Base-by-base conservation (phyloP, 2,888 invertebrate species). In the Monochamus alternatus region DNA sequence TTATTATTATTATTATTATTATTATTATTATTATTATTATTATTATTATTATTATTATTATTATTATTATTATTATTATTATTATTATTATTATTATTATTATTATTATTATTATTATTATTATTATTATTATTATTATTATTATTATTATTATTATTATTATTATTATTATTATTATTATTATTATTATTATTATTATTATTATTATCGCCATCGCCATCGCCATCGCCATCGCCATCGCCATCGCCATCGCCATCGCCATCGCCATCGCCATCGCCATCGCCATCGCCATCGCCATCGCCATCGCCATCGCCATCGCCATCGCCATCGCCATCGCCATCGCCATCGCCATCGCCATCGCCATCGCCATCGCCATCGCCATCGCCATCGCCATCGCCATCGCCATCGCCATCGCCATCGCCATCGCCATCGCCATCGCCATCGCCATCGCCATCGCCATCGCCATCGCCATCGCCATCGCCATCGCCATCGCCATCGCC, bases 151-250 rank as follows among this genome's bases (percentile, higher is more conserved):
- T n/a, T n/a, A n/a, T n/a, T n/a, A n/a, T n/a, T n/a, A n/a, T n/a
- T n/a, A n/a, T n/a, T n/a, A n/a, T n/a, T n/a, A n/a, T n/a, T n/a
- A n/a, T n/a, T n/a, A n/a, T n/a, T n/a, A n/a, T n/a, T n/a, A n/a
- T n/a, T n/a, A n/a, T n/a, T n/a, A n/a, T n/a, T n/a, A n/a, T n/a
- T n/a, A n/a, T n/a, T n/a, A n/a, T n/a, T n/a, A n/a, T n/a, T n/a
- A n/a, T n/a, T n/a, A n/a, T n/a, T n/a, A n/a, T n/a, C n/a, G n/a
- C 55, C 55, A 55, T 55, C 55, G 7, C 55, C 55, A 55, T 55
- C 55, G 7, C 55, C 55, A 55, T 55, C 55, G 7, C 55, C 55
- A 55, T 55, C 55, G 7, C 55, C 55, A 55, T 55, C 55, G 7
- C 55, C 55, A 55, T 55, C 55, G 7, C 55, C 55, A 55, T 55